These are phyloP conservation scores for Umimayanthus chanpuru DNA, from an alignment of 92 coral and sea anemone genomes.

Conservation along the genomic window DNA sequence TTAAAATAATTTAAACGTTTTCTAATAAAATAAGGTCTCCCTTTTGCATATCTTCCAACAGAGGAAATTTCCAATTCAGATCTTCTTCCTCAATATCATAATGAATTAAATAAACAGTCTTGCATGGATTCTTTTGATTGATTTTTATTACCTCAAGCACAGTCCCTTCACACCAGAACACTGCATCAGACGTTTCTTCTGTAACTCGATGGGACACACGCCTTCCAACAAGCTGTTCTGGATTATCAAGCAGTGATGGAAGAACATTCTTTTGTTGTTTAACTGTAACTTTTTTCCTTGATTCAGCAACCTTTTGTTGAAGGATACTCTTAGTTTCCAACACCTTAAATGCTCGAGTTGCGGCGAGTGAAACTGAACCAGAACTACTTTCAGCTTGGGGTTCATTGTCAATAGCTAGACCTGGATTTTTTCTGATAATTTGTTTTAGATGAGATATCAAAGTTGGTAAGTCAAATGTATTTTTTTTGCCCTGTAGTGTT, in stretches of 20 bases:
- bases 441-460: no score
- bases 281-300: not conserved
- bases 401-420: not conserved
- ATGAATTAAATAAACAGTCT: constrained; percentile 19
- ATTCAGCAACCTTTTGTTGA: constrained; percentile 18
- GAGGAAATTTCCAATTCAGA: constrained; percentile 7
- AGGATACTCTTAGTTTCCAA: constrained; percentile 31
- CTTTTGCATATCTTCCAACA: constrained; percentile 24
- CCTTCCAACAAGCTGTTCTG: constrained; percentile 21
- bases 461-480: no score
- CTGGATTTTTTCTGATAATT: not conserved
- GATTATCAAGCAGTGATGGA: constrained; percentile 6
- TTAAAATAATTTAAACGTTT: not conserved
- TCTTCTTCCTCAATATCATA: not conserved
- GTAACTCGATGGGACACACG: constrained; percentile 8
- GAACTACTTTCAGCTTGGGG: not conserved
- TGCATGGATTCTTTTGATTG: constrained; percentile 8
- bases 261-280: constrained; percentile 5
- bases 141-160: not conserved
- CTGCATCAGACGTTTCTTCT: not conserved
- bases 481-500: not conserved
- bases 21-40: not conserved
- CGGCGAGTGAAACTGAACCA: not conserved
- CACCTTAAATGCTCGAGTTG: constrained; percentile 3
- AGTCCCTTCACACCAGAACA: constrained; percentile 25